Evolutionary conservation across 2,797 vertebrate genomes (phyloP), one percentile per base, ranked within the genome.

Genomic region (Enteromius unitaeniatus): DNA sequence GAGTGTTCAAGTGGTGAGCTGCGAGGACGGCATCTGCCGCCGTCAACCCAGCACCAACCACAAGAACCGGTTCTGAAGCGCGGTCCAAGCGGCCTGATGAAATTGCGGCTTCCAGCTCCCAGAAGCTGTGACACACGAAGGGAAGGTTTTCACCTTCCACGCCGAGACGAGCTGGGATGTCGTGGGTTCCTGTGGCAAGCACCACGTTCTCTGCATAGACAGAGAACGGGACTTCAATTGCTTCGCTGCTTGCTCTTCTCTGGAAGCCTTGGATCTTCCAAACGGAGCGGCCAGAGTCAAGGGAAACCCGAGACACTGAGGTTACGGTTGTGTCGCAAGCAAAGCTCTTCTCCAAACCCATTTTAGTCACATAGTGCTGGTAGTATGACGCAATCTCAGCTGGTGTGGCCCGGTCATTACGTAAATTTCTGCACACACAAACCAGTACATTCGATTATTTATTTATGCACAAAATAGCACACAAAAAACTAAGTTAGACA

Each of bases 301-400:
- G 49, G 0, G 79, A 65, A 84, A 93, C 83, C 14, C 92, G 90
- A 83, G 88, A 92, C 23, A 96, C 90, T 0, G 92, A 91, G 82
- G 94, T 95, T 72, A 96, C 94, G 0, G 90, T 92, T 81, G 93
- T 95, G n/a, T 92, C 89, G 15, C 90, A 91, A 75, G 92, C 94
- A 6, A 96, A 96, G 90, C 86, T 95, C 62, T 91, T 89, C 90
- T 93, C 91, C 86, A 96, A 85, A 2, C 92, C 92, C 95, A 94
- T 96, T 87, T 90, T 89, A 69, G 88, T 90, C 51, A 96, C 94
- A 49, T 95, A 96, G 92, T 96, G 94, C 51, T 96, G 92, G 86
- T 96, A 96, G 90, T 96, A 96, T 9, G 93, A 95, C 3, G 95
- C 95, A 0, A 96, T 95, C 89, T 96, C 95, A 1, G 95, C 93